Conservation (phyloP, 2,888 invertebrate species). For the Epirrhoe tristata region DNA sequence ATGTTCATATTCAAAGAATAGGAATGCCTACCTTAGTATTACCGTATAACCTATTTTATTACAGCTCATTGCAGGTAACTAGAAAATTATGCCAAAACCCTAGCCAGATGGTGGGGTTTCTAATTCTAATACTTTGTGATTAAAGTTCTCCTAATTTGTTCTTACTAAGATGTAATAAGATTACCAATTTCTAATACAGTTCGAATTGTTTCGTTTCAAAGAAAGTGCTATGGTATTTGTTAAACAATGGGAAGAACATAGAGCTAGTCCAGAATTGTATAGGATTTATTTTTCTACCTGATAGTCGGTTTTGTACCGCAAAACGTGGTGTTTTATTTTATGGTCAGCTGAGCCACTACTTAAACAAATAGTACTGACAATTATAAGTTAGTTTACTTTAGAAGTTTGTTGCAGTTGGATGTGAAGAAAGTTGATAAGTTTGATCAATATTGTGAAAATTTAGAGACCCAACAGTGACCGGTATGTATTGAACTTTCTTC, state of each 20-base stretch:
- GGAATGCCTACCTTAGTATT: no score
- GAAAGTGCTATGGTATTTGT: constrained; percentile 19
- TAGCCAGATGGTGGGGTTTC: background rate
- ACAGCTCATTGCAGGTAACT: background rate
- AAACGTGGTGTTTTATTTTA: constrained; percentile 53
- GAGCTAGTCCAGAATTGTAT: constrained; percentile 38
- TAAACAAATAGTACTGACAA: constrained; percentile 39
- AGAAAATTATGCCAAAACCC: background rate
- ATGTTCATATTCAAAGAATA: no score
- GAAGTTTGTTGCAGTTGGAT: constrained; percentile 33
- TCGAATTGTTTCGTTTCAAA: constrained; percentile 26
- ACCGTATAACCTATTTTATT: background rate
- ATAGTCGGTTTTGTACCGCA: constrained; percentile 34
- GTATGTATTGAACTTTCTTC: constrained; percentile 1
- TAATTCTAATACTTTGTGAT: background rate
- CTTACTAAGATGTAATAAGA: constrained; percentile 38
- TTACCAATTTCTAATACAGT: constrained; percentile 26
- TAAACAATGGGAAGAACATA: constrained; percentile 32
- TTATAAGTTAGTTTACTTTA: constrained; percentile 42
- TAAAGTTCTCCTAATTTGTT: constrained; percentile 32
- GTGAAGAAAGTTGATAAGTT: constrained; percentile 23
- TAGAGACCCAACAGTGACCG: background rate
- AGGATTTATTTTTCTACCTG: constrained; percentile 53
- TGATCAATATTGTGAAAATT: constrained; percentile 1
- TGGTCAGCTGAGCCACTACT: constrained; percentile 39